Evolutionary conservation across 2,888 invertebrate genomes (phyloP), one percentile per base, ranked within the genome.

Genomic region (Cerceris ruficornis): DNA sequence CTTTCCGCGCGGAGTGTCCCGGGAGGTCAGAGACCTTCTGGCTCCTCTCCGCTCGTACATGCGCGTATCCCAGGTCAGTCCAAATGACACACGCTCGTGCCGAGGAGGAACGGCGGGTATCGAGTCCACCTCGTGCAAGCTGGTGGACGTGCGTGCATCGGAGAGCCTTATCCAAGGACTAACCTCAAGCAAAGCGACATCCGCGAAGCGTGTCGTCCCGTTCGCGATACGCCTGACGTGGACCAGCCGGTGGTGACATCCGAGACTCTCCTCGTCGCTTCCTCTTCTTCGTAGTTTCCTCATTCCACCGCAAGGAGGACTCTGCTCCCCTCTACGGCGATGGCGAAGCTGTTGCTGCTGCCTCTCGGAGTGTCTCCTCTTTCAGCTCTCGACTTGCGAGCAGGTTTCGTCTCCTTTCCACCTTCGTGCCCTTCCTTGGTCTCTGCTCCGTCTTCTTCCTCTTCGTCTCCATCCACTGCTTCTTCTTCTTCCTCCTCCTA

Each of bases 151-250:
- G 50, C 64, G 69, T 74, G 69, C 62, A 28, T 66, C 58, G 59
- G 43, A 57, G 74, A 58, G 59, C 77, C 75, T 67, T 78, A 77
- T 69, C 69, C 75, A 43, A 41, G 71, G 61, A 73, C 72, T 70
- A 82, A 78, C 78, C 83, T 77, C 77, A 66, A 50, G 73, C 75
- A 72, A 79, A 72, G 82, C 79, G 58, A 81, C 82, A 81, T 88
- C 81, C 88, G 61, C 83, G 79, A 77, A 89, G 87, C 88, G 87
- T 89, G 80, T 87, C 88, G 88, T 88, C 85, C 89, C 86, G 88
- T 81, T 84, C 55, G 81, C 84, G 86, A 88, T 84, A 85, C 84
- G 84, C 81, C 80, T 82, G 81, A 83, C 84, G 81, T 80, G 82
- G 86, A 89, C 88, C 88, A 83, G 84, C 84, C 84, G 74, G 60